Base-by-base conservation (phyloP, 1,140 invertebrate genomes). In the Pseudobourletiella spinata region DNA sequence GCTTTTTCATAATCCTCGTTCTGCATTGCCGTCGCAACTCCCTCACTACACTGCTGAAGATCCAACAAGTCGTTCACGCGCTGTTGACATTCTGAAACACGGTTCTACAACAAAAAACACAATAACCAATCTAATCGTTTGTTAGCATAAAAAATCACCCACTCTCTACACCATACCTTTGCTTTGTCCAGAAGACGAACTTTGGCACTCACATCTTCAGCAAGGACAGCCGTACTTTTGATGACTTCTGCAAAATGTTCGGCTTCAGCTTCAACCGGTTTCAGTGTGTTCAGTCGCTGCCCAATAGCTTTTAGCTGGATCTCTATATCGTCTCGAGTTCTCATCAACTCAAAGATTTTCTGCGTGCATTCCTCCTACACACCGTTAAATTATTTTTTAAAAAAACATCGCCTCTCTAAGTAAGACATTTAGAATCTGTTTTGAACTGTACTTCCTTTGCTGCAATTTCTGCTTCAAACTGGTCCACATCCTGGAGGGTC, bases 51-150 rank as follows among this genome's bases (percentile, higher is more conserved):
- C 48, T 93, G 82, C 74, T 96, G 91, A 22, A 99, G 79, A 76
- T 99, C 96, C 61, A 98, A 83, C 22, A 99, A 81, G 76, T 99
- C 96, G 73, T 95, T 91, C 0, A 99, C 94, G 65, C 94, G 79
- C 70, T 90, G 86, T 72, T 98, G 91, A 74, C 92, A 96, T 71
- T 95, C 90, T 18, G 89, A 89, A 0, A 98, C 96, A 68, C 91
- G 81, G 67, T 85, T 90, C 90, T 94, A 69, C 22, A 61, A 60
- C 20, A 62, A 71, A 70, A 63, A 59, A 58, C 29, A 39, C 8
- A 39, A 39, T 39, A 39, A 39, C n/a, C 8, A 39, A 39, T 11
- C n/a, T 39, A 39, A 39, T 39, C 8, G 28, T 55, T 32, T 6
- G 6, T 60, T 43, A 39, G 57, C 26, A 50, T 57, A 22, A 61